Conservation (phyloP, 2,888 invertebrate genomes). For the Chloroclysta siterata region DNA sequence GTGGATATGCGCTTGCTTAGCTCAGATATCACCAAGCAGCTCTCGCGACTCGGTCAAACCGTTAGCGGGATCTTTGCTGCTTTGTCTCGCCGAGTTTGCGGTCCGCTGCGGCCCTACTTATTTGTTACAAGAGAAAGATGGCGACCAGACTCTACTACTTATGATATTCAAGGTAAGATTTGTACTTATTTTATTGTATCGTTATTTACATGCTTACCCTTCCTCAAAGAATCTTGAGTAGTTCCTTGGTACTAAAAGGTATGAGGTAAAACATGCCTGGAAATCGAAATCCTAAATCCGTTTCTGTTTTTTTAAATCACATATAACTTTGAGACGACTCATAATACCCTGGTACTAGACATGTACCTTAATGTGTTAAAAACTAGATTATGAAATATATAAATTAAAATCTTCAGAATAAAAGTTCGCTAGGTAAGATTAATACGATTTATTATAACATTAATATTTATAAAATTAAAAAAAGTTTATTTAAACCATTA, state of each 20-base stretch:
- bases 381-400: no score
- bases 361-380: no score
- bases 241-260: no score
- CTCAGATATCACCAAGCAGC: slow-evolving; percentile 77
- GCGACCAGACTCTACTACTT: slow-evolving; percentile 81
- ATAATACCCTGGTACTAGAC: no score
- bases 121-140: slow-evolving; percentile 84
- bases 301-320: no score
- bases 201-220: no score
- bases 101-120: slow-evolving; percentile 91
- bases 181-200: no score
- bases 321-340: no score
- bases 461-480: slow-evolving; percentile 42
- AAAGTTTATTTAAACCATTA: slow-evolving; percentile 35
- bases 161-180: slow-evolving; percentile 89
- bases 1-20: slow-evolving; percentile 83
- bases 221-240: no score
- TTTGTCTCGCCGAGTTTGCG: slow-evolving; percentile 97
- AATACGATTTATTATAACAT: slow-evolving; percentile 34
- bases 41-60: slow-evolving; percentile 87
- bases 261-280: no score
- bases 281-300: no score
- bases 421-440: slow-evolving; percentile 14
- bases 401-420: background rate
- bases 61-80: slow-evolving; percentile 91